Evolutionary conservation across 2,797 vertebrate species (phyloP).

Genomic region (Notoglanidium macrostoma): DNA sequence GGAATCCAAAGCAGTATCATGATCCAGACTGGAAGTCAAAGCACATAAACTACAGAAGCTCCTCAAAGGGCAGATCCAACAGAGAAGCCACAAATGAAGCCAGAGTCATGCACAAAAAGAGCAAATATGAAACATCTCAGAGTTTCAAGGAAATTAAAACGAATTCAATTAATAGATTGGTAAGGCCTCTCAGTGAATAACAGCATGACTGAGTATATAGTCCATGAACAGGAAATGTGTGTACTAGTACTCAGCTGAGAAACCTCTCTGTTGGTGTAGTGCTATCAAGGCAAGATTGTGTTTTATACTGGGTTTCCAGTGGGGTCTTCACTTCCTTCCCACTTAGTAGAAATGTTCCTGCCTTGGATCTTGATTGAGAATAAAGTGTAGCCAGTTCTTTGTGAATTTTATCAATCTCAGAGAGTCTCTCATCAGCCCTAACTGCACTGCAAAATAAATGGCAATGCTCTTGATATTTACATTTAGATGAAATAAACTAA

Average conservation of each 20-base stretch:
- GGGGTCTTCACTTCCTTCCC: not conserved
- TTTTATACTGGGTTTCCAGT: not conserved
- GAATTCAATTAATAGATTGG: not conserved
- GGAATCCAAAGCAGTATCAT: not conserved
- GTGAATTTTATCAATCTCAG: constrained; percentile 1
- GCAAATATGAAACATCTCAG: not conserved
- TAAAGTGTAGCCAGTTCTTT: not conserved
- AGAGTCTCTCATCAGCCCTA: constrained; percentile 2
- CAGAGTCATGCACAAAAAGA: too few relatives aligned
- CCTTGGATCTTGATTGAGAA: not conserved
- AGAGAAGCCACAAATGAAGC: not conserved
- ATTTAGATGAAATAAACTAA: constrained; percentile 43
- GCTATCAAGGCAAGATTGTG: not conserved
- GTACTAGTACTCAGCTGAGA: not conserved
- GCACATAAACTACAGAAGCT: not conserved
- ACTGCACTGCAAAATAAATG: constrained; percentile 12
- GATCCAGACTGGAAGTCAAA: not conserved
- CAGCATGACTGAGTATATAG: not conserved
- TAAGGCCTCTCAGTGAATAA: not conserved
- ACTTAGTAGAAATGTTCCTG: not conserved
- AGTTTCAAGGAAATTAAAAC: not conserved
- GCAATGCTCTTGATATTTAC: constrained; percentile 31
- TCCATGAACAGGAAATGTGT: not conserved
- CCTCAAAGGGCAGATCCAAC: not conserved
- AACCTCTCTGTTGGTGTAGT: not conserved